Percentiles rank a stretch among this genome's conserved stretches.
Evolutionary conservation across 2,888 invertebrate genomes (phyloP).

Genomic region (Erpobdella octoculata): DNA sequence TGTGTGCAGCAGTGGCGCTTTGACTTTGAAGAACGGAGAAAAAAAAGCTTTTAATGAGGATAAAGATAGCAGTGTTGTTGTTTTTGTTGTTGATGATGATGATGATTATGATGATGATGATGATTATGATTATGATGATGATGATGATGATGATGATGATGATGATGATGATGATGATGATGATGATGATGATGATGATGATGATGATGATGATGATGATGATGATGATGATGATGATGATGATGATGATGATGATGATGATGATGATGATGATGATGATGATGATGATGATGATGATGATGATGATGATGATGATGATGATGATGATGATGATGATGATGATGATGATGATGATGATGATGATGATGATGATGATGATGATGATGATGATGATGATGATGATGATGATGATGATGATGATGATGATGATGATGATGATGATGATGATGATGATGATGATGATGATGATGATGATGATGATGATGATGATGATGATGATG

Average conservation of each 20-base stretch:
- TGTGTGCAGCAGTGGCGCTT: no score
- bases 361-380: not conserved
- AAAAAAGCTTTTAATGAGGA: not conserved
- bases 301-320: not conserved
- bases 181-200: not conserved
- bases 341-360: not conserved
- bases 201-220: not conserved
- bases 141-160: not conserved
- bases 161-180: not conserved
- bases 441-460: conserved; percentile 25
- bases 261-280: not conserved
- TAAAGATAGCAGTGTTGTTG: no score
- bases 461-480: conserved; percentile 28
- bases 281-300: not conserved
- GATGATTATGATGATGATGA: no score
- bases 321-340: not conserved
- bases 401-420: conserved; percentile 28
- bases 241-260: not conserved
- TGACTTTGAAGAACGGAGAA: no score
- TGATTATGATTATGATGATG: no score
- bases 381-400: conserved; percentile 18
- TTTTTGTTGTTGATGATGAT: no score
- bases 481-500: conserved; percentile 26
- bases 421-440: conserved; percentile 29
- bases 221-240: not conserved